Evolutionary conservation across 2,113 vertebrate species (phyloP), one percentile per base, ranked within the genome.

Genomic region (Mirounga angustirostris): DNA sequence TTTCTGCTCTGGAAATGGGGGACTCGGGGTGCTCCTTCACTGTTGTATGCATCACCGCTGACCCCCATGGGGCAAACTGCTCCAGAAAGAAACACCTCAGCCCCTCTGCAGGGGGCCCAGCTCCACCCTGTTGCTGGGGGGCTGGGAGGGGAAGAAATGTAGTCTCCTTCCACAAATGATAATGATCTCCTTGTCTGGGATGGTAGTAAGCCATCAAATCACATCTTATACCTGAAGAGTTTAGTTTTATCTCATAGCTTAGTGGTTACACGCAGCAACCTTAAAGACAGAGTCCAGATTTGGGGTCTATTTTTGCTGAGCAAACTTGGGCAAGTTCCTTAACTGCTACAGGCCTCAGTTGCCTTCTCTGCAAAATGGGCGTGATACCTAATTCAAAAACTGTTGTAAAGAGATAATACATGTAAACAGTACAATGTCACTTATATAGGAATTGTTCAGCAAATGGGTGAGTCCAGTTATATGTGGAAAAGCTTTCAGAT

Each of bases 361-460:
- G 79, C 3, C 56, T 79, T 93, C 5, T 71, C 46, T 80, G 3
- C 81, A 93, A 91, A n/a, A 92, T 80, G 61, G 7, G 8, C 3
- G 36, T 80, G 19, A 43, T 59, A 9, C 11, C 22, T n/a, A 86
- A 76, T 18, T 85, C 36, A 15, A 33, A 78, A 85, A 4, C 11
- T 81, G 28, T 67, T 65, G 0, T 73, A 92, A 71, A 19, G 71
- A 91, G 54, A 96, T 94, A 93, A 76, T 58, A 63, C 1, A n/a
- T 46, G 28, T 30, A 16, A 88, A 33, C 52, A 69, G 15, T 63
- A 58, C 6, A 84, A 79, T 97, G 24, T 10, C n/a, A 67, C 5
- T 11, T 33, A 36, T 13, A 30, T 12, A 83, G 54, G 59, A 83
- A 74, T 15, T 9, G 10, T 79, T 95, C 33, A 85, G 22, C 30